Evolutionary conservation across 1,140 invertebrate genomes (phyloP), one percentile per base, ranked within the genome.

Genomic region (Drosophila neocordata): DNA sequence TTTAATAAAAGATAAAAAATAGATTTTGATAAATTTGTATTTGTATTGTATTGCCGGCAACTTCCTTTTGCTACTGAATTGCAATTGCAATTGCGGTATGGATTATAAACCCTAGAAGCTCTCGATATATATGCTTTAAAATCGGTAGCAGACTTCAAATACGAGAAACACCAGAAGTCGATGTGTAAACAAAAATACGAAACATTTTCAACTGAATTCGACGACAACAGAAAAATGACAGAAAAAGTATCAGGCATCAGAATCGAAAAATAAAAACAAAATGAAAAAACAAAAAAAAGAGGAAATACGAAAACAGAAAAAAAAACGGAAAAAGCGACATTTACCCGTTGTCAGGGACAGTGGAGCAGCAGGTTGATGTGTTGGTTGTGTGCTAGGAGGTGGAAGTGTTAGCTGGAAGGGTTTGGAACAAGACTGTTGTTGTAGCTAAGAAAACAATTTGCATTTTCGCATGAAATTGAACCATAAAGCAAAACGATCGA

Each of bases 371-470:
- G 27, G 24, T 1, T 24, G 24, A 4, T 24, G 24, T 4, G 1
- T 24, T 24, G 4, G 24, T 24, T 24, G 24, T 1, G 4, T 24
- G 24, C 1, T n/a, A n/a, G n/a, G n/a, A n/a, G n/a, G n/a, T n/a
- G n/a, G n/a, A n/a, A n/a, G n/a, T n/a, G n/a, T n/a, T n/a, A n/a
- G 22, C 35, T 34, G 9, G 41, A 4, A 2, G 15, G 41, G 8
- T 48, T 48, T 20, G 41, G 41, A 48, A 48, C 11, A 31, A 31
- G 7, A 31, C 27, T 20, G 35, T 62, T 61, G 41, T 62, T 69
- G 77, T 81, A 72, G 67, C 77, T 69, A 87, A 68, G 71, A 85
- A 85, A 87, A 88, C 78, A 88, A 82, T 87, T 82, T 81, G 55
- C 53, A 75, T 74, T 74, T 69, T 63, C 64, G 37, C 53, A 67